These are phyloP conservation scores for Cheilinus undulatus DNA, from an alignment of 2,113 vertebrate genomes.

Conservation along the genomic window DNA sequence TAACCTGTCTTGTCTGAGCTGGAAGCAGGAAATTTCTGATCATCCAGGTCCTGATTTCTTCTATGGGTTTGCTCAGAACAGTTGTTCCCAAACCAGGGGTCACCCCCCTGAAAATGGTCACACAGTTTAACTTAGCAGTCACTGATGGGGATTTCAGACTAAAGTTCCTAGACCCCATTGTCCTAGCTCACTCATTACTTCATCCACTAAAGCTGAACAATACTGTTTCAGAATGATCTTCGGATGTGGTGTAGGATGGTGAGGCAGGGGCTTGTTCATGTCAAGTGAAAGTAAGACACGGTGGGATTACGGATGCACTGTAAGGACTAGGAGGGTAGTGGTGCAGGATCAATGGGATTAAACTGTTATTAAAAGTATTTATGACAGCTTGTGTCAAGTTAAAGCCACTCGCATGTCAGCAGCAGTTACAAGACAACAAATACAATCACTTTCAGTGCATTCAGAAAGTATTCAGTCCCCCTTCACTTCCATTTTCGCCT, in stretches of 20 bases:
- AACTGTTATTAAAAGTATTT: constrained; percentile 62
- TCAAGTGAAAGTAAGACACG: constrained; percentile 36
- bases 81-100: too few relatives aligned
- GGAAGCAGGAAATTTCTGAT: too few relatives aligned
- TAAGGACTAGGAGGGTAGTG: constrained; percentile 20
- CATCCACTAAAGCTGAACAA: background rate
- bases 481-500: too few relatives aligned
- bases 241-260: background rate
- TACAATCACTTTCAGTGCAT: background rate
- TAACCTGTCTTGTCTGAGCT: too few relatives aligned
- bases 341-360: constrained; percentile 69
- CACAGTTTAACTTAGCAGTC: too few relatives aligned
- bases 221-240: background rate
- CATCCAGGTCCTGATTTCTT: too few relatives aligned
- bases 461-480: too few relatives aligned
- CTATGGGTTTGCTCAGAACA: too few relatives aligned
- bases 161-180: too few relatives aligned
- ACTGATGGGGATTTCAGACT: too few relatives aligned
- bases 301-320: constrained; percentile 45
- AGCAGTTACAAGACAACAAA: background rate
- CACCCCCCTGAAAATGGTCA: too few relatives aligned
- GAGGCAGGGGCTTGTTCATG: background rate
- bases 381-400: constrained; percentile 57
- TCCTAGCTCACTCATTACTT: background rate
- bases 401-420: constrained; percentile 14